Base-by-base conservation (phyloP, 2,113 vertebrate species). In the Chaetorhynchus papuensis region DNA sequence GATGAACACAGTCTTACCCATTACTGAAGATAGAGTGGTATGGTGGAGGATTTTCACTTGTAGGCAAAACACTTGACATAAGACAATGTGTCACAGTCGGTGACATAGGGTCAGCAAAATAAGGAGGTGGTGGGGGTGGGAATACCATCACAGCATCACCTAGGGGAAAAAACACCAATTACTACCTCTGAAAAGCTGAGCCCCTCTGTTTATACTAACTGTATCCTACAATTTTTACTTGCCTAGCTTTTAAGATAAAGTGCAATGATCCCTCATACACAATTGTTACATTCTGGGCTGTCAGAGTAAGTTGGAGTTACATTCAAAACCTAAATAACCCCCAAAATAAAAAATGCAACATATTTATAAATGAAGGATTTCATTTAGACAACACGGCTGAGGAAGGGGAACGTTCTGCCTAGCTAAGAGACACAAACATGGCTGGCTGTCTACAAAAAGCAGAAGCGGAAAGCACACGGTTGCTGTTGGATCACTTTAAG, bases 101-200 rank as follows among this genome's bases (percentile, higher is more conserved):
- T 68, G 95, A 87, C 16, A 95, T 44, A 82, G 97, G 68, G 14
- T 98, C 97, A 6, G 95, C 87, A 96, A 98, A 98, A 97, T 98
- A 98, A 41, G 98, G 97, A 44, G 98, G 98, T 39, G 98, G 98
- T 15, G 98, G 98, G 11, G 98, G 97, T 16, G 98, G 98, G 54
- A 98, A 98, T 49, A 98, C 83, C 77, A 98, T 96, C 80, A 98
- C 96, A 21, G 97, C 93, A 81, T 98, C 98, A 96, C 98, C 98
- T 98, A 92, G 20, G 35, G 35, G 19, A 77, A 74, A 93, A 83
- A 66, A 7, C 6, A 87, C 1, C 15, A 61, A 28, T 93, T 89
- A 94, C 5, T 57, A 69, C n/a, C 10, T 70, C 35, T 56, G 28
- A 66, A 71, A 90, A 91, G 53, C 0, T 15, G 8, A 74, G 42